Evolutionary conservation across 2,113 vertebrate species (phyloP), one percentile per base, ranked within the genome.

Genomic region (Etia nguti): DNA sequence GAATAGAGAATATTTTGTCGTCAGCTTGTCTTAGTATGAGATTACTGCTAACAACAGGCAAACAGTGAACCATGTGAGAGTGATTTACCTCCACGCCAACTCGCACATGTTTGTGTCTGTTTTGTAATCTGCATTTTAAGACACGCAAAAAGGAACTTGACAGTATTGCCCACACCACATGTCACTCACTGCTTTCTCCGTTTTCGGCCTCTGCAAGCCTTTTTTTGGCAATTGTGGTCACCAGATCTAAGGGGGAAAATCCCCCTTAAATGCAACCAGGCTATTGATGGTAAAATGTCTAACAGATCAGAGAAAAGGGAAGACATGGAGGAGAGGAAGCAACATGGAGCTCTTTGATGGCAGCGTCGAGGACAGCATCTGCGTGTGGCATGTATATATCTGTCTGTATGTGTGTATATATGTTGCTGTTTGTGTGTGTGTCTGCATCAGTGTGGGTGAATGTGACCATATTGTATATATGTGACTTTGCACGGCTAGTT

Each of bases 161-260:
- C 82, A 41, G 34, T 16, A 54, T 24, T 73, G 81, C 18, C 6
- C 34, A 62, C 90, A 82, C 88, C 89, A 73, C 88, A 89, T 82
- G 90, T 92, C 92, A 88, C 68, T 77, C 60, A 36, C 29, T 80
- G 88, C 93, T 95, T 93, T 93, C 91, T 94, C 92, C 86, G 75
- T 65, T 86, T 81, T 81, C 50, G 20, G 55, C 68, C 86, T 87
- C 81, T 26, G 29, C 55, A 60, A 36, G 80, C 73, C 83, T 87
- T 81, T 86, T 65, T 82, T 5, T 31, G 38, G 46, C 41, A 81
- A 80, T 65, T 89, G 92, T 68, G 92, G 92, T 92, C 87, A 46
- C 92, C 92, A 93, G 92, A 90, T 94, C 79, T 84, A 81, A 90
- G 68, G 85, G 90, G 88, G 57, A 79, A 93, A 92, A 89, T 81